phyloP scores from a whole-genome alignment of 2,888 invertebrate genomes.

The Euplagia quadripunctaria region DNA sequence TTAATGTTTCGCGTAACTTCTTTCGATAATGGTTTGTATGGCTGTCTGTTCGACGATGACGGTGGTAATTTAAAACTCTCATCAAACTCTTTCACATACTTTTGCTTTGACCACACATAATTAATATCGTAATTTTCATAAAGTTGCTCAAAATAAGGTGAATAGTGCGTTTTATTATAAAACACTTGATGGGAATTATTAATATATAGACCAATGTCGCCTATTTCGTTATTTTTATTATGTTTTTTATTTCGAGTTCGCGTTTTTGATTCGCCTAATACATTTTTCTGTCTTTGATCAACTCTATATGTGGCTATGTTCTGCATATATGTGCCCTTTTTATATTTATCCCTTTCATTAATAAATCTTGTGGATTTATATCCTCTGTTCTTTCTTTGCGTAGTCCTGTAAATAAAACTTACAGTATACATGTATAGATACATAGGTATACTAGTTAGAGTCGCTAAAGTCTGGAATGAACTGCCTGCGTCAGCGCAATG shows the following conservation, averaged over 20 bases:
- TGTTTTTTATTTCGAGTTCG: background rate
- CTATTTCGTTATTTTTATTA: background rate
- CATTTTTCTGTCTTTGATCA: background rate
- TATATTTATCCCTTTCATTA: background rate
- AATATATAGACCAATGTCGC: background rate
- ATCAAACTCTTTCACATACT: background rate
- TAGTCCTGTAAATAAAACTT: background rate
- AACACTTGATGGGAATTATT: background rate
- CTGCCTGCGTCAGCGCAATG: no score
- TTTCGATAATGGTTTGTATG: background rate
- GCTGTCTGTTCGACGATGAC: background rate
- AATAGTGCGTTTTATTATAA: slow-evolving; percentile 3
- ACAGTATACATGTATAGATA: background rate
- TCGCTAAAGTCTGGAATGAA: no score
- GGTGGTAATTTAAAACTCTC: background rate
- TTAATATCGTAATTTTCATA: background rate
- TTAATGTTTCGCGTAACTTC: background rate
- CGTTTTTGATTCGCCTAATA: background rate
- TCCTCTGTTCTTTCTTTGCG: background rate
- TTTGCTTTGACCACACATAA: slow-evolving; percentile 3
- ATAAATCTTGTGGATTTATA: background rate
- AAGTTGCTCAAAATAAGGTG: background rate
- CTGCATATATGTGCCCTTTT: background rate
- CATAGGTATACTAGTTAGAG: background rate
- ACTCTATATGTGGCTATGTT: background rate